Percentiles rank a stretch among this genome's conserved stretches.
Conservation (phyloP, 2,797 vertebrate genomes). For the Coregonus suidteri region DNA sequence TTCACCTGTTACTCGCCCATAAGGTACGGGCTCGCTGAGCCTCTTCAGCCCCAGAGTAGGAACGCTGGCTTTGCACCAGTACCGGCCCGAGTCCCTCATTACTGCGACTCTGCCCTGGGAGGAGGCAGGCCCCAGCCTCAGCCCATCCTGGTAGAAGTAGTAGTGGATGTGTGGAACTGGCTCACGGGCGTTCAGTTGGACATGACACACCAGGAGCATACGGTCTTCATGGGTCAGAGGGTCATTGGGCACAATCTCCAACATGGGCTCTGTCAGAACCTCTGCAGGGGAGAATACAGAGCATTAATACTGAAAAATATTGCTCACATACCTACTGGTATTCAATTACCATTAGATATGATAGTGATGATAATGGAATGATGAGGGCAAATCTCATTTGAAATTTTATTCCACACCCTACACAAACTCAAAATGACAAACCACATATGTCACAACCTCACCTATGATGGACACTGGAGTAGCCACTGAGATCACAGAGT, state of each 20-base stretch:
- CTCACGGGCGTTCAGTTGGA: constrained; percentile 52
- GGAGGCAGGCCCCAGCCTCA: constrained; percentile 23
- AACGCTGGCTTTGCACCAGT: constrained; percentile 65
- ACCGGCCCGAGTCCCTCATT: constrained; percentile 41
- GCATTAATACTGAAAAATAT: background rate
- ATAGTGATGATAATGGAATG: background rate
- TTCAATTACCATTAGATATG: background rate
- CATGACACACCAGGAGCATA: constrained; percentile 59
- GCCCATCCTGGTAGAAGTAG: constrained; percentile 61
- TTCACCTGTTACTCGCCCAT: constrained; percentile 37
- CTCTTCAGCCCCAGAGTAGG: constrained; percentile 44
- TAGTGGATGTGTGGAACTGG: constrained; percentile 50
- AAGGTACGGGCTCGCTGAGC: constrained; percentile 50
- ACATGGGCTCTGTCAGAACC: constrained; percentile 52
- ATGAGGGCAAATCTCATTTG: background rate
- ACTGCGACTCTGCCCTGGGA: constrained; percentile 27
- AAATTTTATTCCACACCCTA: background rate
- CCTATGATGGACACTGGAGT: constrained; percentile 30
- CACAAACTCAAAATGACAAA: background rate
- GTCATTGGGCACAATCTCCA: constrained; percentile 32
- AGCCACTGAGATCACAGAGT: constrained; percentile 44
- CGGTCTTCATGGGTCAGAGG: rapidly evolving
- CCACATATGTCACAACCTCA: constrained; percentile 11
- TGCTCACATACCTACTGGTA: background rate
- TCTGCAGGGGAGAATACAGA: constrained; percentile 51